phyloP scores from a whole-genome alignment of 2,113 vertebrate genomes.

The Opisthocomus hoazin region DNA sequence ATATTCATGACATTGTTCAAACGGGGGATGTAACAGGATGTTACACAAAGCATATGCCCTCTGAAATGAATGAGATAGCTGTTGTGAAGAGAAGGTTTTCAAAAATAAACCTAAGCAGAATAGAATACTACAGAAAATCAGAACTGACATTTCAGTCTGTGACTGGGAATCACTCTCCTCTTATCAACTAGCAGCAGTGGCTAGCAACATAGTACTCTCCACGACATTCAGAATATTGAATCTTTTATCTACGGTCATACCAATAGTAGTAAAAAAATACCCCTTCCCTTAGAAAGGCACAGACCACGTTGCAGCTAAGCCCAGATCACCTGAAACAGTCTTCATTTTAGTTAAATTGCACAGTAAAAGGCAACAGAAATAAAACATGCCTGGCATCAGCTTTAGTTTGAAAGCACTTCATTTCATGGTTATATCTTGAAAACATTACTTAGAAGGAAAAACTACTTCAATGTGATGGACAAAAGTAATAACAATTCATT shows the following conservation, averaged over 20 bases:
- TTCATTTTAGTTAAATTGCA: background rate
- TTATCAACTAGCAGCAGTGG: background rate
- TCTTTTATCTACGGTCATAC: background rate
- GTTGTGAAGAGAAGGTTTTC: background rate
- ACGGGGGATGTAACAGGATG: constrained; percentile 78
- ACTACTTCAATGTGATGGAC: background rate
- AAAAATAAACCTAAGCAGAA: background rate
- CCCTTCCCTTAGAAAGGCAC: background rate
- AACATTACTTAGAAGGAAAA: background rate
- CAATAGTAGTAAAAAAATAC: background rate
- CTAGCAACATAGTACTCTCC: background rate
- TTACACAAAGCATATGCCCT: constrained; percentile 78
- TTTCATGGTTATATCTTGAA: background rate
- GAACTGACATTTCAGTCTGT: background rate
- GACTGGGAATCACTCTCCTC: background rate
- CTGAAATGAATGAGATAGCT: constrained; percentile 61
- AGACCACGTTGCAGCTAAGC: background rate
- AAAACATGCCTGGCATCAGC: background rate
- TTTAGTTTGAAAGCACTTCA: background rate
- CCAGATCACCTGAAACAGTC: background rate
- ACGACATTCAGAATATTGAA: background rate
- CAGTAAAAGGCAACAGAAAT: background rate
- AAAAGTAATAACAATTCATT: background rate
- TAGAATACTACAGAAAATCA: background rate
- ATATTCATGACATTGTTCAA: constrained; percentile 86